These are phyloP conservation scores for Tenthredo livida DNA, from an alignment of 2,888 invertebrate genomes.

Conservation along the genomic window DNA sequence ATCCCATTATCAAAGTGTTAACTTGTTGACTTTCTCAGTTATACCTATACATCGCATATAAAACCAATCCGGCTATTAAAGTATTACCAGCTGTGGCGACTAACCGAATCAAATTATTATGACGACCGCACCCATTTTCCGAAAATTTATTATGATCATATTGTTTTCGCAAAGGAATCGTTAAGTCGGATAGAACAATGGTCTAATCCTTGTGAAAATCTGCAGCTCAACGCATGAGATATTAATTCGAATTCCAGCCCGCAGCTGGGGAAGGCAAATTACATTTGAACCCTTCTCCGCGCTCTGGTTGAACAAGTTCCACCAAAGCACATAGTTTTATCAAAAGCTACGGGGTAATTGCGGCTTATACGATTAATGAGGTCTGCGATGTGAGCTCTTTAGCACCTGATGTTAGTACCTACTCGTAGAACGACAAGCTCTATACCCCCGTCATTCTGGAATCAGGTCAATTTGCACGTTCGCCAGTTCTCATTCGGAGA, in stretches of 20 bases:
- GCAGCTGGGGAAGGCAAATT: not conserved
- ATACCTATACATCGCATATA: conserved; percentile 8
- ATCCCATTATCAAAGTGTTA: conserved; percentile 24
- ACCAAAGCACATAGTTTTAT: not conserved
- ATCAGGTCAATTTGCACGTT: conserved; percentile 32
- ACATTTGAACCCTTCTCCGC: not conserved
- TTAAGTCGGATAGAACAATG: not conserved
- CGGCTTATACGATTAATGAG: conserved; percentile 31
- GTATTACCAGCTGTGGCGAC: too few relatives aligned
- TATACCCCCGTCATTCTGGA: not conserved
- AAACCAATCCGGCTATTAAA: not conserved
- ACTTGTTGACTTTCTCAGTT: conserved; percentile 3
- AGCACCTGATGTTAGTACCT: not conserved
- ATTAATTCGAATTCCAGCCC: not conserved
- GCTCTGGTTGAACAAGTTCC: not conserved
- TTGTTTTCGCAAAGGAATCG: not conserved
- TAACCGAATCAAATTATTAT: not conserved
- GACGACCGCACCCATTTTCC: not conserved
- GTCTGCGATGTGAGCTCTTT: not conserved
- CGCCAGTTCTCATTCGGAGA: not conserved
- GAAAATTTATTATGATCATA: too few relatives aligned
- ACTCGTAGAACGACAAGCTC: not conserved
- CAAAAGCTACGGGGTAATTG: not conserved
- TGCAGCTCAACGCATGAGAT: not conserved
- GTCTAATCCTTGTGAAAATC: not conserved